Base-by-base conservation (phyloP, 2,113 vertebrate genomes). In the Thunnus thynnus region DNA sequence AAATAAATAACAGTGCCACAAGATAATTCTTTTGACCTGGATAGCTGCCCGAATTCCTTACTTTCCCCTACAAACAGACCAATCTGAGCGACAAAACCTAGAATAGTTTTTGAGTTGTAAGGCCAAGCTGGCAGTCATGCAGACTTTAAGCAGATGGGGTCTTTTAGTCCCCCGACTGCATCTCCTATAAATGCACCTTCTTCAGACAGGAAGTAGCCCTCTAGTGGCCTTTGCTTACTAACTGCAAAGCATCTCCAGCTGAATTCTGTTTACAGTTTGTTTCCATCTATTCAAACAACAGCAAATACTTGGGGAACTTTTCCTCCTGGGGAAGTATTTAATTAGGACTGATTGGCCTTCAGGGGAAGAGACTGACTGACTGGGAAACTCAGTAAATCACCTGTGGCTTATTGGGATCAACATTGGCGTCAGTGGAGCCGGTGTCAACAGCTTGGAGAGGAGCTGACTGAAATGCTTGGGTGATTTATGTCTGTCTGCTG, bases 101-200 rank as follows among this genome's bases (percentile, higher is more conserved):
- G 30, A 72, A 70, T 68, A 68, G 22, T 47, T 63, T 58, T 61
- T 17, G 67, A 55, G 54, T 83, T 60, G 57, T 69, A 20, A 72
- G 62, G 56, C 83, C 51, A 65, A 64, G 70, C 72, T 84, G 78
- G 52, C 58, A 80, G 83, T 51, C 57, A 76, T 62, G 54, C 86
- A 84, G 83, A 80, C 72, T 67, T 66, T 73, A 25, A 81, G 61
- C 85, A 91, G 83, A 90, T 86, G 76, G 77, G 83, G 67, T 78
- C 22, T 72, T 48, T 54, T 18, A 80, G 66, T 64, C 6, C 62
- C 61, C 72, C n/a, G 27, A 13, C 72, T 48, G 54, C 78, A 36
- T 32, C 30, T 46, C 30, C 48, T 55, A 17, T 60, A 57, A 57
- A 64, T 11, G 2, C 17, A 25, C 30, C 56, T 56, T 2, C 41